Conservation (phyloP, 2,888 invertebrate species). For the Nemurella pictetii region DNA sequence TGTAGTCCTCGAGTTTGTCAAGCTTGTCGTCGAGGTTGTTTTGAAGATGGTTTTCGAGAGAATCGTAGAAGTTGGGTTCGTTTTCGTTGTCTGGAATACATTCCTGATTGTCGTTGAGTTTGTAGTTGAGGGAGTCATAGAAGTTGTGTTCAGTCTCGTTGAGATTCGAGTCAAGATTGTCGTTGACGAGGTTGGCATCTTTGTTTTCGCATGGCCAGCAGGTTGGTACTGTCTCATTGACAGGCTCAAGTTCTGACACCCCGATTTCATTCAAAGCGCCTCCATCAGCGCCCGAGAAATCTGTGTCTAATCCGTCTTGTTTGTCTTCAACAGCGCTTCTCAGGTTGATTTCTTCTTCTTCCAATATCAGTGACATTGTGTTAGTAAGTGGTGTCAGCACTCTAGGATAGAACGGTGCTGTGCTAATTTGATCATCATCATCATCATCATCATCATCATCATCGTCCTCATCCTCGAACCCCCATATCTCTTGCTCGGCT, state of each 20-base stretch:
- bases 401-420: conserved; percentile 13
- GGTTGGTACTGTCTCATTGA: not conserved
- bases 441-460: conserved; percentile 41
- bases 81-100: too few relatives aligned
- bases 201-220: not conserved
- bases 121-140: too few relatives aligned
- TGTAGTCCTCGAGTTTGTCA: not conserved
- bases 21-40: not conserved
- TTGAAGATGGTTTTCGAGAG: not conserved
- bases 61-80: too few relatives aligned
- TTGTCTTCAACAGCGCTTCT: not conserved
- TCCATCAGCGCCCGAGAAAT: not conserved
- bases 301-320: not conserved
- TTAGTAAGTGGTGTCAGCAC: conserved; percentile 6
- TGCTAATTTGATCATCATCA: not conserved
- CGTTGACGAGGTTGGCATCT: not conserved
- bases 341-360: conserved; percentile 25
- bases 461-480: conserved; percentile 51
- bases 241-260: not conserved
- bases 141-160: not conserved
- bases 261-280: not conserved
- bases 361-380: conserved; percentile 28
- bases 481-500: conserved; percentile 57
- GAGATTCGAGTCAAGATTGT: too few relatives aligned
- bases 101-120: too few relatives aligned